Evolutionary conservation across 2,113 vertebrate genomes (phyloP).

Genomic region (Lonchura striata): DNA sequence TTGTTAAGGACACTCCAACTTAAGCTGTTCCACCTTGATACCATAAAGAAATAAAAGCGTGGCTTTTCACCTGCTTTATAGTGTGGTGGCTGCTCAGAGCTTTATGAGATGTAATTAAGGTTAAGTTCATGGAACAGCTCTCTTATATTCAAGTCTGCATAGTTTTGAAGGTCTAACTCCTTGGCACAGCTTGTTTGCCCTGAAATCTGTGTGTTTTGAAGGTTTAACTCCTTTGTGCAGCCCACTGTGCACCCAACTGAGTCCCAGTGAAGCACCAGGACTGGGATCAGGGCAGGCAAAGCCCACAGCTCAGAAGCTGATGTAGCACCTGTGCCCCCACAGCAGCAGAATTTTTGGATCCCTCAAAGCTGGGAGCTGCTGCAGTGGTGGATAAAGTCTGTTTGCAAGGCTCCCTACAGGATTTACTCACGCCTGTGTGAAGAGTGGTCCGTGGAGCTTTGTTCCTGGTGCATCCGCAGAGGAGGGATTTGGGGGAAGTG

Average conservation of each 20-base stretch:
- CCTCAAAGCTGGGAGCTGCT: background rate
- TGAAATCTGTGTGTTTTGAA: background rate
- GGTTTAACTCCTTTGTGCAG: background rate
- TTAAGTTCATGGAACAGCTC: background rate
- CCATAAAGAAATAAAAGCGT: background rate
- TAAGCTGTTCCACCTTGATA: background rate
- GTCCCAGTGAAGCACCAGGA: background rate
- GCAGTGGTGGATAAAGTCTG: background rate
- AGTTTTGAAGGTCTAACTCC: background rate
- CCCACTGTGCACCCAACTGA: background rate
- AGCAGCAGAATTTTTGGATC: background rate
- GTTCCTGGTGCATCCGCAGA: background rate
- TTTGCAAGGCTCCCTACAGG: background rate
- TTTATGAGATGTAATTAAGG: background rate
- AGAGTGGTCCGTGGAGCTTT: background rate
- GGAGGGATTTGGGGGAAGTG: background rate
- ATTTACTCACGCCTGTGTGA: background rate
- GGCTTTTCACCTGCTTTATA: background rate
- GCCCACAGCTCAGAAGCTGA: accelerated
- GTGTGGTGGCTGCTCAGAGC: background rate
- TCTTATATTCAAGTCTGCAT: background rate
- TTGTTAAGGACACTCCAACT: background rate
- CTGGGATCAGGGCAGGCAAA: background rate
- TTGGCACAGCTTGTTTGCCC: background rate
- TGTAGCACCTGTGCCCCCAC: background rate